Conservation (phyloP, 2,113 vertebrate species). For the Hystrix brachyura region DNA sequence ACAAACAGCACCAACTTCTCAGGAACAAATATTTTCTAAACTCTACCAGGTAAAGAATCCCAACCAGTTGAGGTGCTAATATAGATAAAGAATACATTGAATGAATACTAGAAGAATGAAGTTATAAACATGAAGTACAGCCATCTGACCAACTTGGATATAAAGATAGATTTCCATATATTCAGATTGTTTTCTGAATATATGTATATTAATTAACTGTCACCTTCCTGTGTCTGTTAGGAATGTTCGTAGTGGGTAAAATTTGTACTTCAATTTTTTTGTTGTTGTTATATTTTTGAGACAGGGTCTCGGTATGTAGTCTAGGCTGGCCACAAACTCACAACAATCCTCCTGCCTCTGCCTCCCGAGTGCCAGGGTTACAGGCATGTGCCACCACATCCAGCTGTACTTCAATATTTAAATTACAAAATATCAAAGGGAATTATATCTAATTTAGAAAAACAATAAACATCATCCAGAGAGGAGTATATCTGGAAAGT, state of each 20-base stretch:
- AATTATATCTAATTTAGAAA: constrained; percentile 26
- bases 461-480: background rate
- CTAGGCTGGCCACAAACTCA: no score
- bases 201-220: background rate
- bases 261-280: background rate
- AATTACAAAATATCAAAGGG: background rate
- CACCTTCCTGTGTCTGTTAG: background rate
- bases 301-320: no score
- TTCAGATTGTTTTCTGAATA: background rate
- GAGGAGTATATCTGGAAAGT: background rate
- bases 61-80: background rate
- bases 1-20: background rate
- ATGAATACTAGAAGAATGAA: constrained; percentile 4
- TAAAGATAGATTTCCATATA: background rate
- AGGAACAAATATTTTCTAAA: constrained; percentile 31
- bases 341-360: no score
- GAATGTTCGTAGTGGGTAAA: background rate
- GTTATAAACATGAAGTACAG: background rate
- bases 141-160: background rate
- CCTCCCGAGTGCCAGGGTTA: no score
- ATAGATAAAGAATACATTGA: background rate
- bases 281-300: no score
- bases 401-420: background rate
- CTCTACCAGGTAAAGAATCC: background rate
- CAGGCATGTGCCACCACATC: no score